Conservation (phyloP, 37 sponge, comb jelly and placozoan species). For the Dysidea cf. avara region DNA sequence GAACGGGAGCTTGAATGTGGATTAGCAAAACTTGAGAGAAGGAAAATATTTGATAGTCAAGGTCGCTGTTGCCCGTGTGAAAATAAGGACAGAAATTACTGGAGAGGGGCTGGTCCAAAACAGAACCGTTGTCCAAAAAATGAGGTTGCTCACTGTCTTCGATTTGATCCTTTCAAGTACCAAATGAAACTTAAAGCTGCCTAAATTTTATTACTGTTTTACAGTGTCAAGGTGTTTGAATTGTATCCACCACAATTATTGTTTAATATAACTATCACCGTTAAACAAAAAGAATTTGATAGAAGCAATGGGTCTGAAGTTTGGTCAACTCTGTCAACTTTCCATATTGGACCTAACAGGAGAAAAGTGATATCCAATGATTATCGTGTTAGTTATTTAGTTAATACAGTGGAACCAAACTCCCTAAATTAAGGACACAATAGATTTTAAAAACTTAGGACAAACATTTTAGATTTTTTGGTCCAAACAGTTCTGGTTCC, state of each 20-base stretch:
- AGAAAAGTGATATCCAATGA: conserved; percentile 35
- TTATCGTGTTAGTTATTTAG: conserved; percentile 11
- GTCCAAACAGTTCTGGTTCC: too few relatives aligned
- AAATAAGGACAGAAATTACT: not conserved
- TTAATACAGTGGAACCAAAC: too few relatives aligned
- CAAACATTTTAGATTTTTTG: too few relatives aligned
- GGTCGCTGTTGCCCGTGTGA: conserved; percentile 66
- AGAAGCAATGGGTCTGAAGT: conserved; percentile 30
- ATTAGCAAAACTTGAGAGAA: conserved; percentile 23
- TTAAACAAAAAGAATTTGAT: conserved; percentile 45
- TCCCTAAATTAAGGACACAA: too few relatives aligned
- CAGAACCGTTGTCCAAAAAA: conserved; percentile 6
- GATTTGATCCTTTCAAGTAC: conserved; percentile 53
- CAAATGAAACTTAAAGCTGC: not conserved
- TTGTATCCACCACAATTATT: conserved; percentile 55
- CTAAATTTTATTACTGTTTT: not conserved
- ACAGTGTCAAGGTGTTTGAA: conserved; percentile 61
- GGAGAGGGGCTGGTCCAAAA: conserved; percentile 15
- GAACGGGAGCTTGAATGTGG: conserved; percentile 45
- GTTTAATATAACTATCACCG: conserved; percentile 44
- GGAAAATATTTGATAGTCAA: conserved; percentile 83
- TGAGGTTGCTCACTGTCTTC: conserved; percentile 56
- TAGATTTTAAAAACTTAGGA: too few relatives aligned
- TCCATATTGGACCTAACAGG: conserved; percentile 58
- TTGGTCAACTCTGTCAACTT: conserved; percentile 33